Percentiles rank a stretch among this genome's conserved stretches.
Evolutionary conservation across 2,113 vertebrate species (phyloP).

Genomic region (Trochalopteron elliotii): DNA sequence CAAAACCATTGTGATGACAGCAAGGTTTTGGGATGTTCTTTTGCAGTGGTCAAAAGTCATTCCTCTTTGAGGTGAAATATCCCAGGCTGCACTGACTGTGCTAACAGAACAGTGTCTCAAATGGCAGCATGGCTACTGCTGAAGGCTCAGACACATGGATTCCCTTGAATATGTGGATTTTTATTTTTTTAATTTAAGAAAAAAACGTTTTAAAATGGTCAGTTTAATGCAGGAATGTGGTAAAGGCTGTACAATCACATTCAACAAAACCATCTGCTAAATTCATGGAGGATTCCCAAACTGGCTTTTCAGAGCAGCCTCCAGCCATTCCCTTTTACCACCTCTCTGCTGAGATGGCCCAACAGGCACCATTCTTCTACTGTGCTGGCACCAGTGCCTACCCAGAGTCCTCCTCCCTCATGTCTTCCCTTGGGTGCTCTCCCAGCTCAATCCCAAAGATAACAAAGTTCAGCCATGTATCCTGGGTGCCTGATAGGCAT

Average conservation of each 20-base stretch:
- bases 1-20: not conserved
- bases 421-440: not conserved
- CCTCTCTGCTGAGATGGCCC: not conserved
- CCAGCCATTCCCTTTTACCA: not conserved
- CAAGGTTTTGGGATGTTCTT: not conserved
- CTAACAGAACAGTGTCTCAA: not conserved
- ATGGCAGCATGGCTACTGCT: not conserved
- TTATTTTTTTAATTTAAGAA: not conserved
- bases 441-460: not conserved
- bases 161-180: not conserved
- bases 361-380: not conserved
- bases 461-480: not conserved
- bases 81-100: not conserved
- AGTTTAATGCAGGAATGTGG: not conserved
- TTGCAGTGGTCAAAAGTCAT: not conserved
- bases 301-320: not conserved
- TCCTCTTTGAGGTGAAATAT: not conserved
- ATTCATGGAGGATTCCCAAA: not conserved
- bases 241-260: fast-evolving
- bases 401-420: not conserved
- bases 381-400: not conserved
- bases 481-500: not conserved
- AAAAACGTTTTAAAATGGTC: fast-evolving
- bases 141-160: not conserved
- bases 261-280: not conserved